These are phyloP conservation scores for Drosophila parvula DNA, from an alignment of 1,140 invertebrate genomes.

Conservation along the genomic window DNA sequence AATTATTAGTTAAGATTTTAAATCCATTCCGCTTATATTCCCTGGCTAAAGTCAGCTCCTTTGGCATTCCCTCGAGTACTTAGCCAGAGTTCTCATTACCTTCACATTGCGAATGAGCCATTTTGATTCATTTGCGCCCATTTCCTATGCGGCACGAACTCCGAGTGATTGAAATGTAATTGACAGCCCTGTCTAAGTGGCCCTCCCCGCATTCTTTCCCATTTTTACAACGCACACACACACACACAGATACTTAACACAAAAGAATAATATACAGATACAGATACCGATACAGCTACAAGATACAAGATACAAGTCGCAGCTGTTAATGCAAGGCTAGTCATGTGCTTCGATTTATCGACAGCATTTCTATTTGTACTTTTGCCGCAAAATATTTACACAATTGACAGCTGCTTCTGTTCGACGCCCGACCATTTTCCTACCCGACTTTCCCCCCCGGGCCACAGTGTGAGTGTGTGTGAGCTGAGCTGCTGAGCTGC, in stretches of 20 bases:
- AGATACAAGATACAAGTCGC: slow-evolving; percentile 39
- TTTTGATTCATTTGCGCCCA: slow-evolving; percentile 41
- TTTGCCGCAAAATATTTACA: slow-evolving; percentile 66
- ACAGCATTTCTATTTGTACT: slow-evolving; percentile 65
- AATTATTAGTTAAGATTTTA: background rate
- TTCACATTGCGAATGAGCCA: slow-evolving; percentile 12
- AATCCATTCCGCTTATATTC: background rate
- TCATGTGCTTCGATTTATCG: slow-evolving; percentile 66
- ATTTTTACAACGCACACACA: slow-evolving; percentile 14
- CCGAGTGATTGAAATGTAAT: slow-evolving; percentile 57
- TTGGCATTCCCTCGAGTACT: background rate
- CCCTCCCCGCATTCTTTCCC: background rate
- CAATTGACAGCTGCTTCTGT: slow-evolving; percentile 63
- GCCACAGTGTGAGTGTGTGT: slow-evolving; percentile 12
- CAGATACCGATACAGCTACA: slow-evolving; percentile 6
- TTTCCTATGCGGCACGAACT: slow-evolving; percentile 33
- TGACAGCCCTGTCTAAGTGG: slow-evolving; percentile 48
- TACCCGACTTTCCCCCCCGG: background rate
- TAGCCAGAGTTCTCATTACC: slow-evolving; percentile 7
- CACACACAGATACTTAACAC: background rate
- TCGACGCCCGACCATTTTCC: background rate
- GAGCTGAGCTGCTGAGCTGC: slow-evolving; percentile 18
- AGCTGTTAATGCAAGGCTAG: slow-evolving; percentile 63
- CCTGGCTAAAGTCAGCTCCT: background rate
- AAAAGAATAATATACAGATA: background rate